Conservation (phyloP, 1,140 invertebrate genomes). For the Drosophila parvula region DNA sequence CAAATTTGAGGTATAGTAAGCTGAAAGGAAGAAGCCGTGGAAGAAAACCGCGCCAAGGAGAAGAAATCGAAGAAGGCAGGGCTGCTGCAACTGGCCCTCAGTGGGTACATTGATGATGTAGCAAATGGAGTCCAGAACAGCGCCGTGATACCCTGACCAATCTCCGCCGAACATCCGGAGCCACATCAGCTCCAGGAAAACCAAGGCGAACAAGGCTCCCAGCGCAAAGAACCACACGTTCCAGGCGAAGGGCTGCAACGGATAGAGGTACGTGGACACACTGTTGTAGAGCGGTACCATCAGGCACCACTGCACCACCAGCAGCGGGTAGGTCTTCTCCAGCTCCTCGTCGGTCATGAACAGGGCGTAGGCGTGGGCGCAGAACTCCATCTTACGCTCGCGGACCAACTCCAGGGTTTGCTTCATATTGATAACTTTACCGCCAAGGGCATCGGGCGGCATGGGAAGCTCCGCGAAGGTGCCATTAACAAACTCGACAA, state of each 20-base stretch:
- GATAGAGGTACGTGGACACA: constrained; percentile 68
- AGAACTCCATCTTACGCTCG: constrained; percentile 58
- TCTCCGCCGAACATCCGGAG: neutral
- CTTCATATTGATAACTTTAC: constrained; percentile 68
- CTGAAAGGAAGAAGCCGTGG: constrained; percentile 71
- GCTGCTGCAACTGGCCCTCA: constrained; percentile 45
- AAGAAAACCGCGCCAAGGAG: constrained; percentile 63
- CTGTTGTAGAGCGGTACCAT: constrained; percentile 73
- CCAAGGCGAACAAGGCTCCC: constrained; percentile 40
- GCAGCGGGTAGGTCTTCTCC: constrained; percentile 69
- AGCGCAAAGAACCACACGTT: constrained; percentile 65
- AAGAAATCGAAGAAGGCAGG: constrained; percentile 48
- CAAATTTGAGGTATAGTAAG: constrained; percentile 72
- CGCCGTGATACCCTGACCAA: neutral
- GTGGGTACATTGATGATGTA: constrained; percentile 71
- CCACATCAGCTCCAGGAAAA: constrained; percentile 60
- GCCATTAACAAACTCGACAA: constrained; percentile 63
- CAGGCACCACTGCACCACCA: constrained; percentile 76
- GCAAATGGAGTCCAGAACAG: constrained; percentile 53
- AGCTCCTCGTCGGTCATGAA: constrained; percentile 64
- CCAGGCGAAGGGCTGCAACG: constrained; percentile 60
- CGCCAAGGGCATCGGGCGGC: constrained; percentile 57
- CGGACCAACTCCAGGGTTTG: constrained; percentile 62
- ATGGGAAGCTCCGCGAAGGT: constrained; percentile 47
- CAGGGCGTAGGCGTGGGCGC: constrained; percentile 74